A percentile compares a stretch with the other conserved stretches of the same genome.
Evolutionary conservation across 2,888 invertebrate genomes (phyloP).

Genomic region (Apotomis capreana): DNA sequence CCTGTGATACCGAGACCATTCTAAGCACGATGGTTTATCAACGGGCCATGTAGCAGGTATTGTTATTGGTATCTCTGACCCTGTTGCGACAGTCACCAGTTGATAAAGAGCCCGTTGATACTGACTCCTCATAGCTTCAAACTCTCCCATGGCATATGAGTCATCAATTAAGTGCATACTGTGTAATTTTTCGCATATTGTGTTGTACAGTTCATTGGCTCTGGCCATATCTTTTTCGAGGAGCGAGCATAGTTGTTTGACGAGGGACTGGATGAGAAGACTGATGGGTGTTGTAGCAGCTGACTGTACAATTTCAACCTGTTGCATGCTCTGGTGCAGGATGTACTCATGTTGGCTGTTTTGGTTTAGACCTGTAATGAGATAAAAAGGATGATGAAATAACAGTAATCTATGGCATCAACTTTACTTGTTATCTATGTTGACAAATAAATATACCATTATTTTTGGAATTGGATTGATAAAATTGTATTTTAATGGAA

Average conservation of each 20-base stretch:
- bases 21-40: conserved; percentile 75
- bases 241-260: conserved; percentile 86
- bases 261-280: conserved; percentile 87
- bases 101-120: conserved; percentile 87
- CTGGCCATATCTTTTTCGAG: conserved; percentile 84
- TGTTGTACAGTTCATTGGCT: conserved; percentile 85
- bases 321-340: conserved; percentile 66
- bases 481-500: no score
- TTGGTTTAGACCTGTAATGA: conserved; percentile 62
- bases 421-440: no score
- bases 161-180: conserved; percentile 88
- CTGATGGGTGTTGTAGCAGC: conserved; percentile 84
- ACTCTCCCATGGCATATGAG: conserved; percentile 87
- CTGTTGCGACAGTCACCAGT: conserved; percentile 84
- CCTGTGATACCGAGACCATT: conserved; percentile 86
- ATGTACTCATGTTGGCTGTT: conserved; percentile 66
- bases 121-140: conserved; percentile 87
- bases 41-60: conserved; percentile 81
- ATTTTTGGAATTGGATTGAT: no score
- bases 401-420: not conserved
- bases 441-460: no score
- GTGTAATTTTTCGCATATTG: conserved; percentile 86
- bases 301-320: conserved; percentile 69
- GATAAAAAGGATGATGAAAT: conserved; percentile 17
- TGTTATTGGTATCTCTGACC: conserved; percentile 77